Base-by-base conservation (phyloP, 2,888 invertebrate genomes). In the Neoascia interrupta region DNA sequence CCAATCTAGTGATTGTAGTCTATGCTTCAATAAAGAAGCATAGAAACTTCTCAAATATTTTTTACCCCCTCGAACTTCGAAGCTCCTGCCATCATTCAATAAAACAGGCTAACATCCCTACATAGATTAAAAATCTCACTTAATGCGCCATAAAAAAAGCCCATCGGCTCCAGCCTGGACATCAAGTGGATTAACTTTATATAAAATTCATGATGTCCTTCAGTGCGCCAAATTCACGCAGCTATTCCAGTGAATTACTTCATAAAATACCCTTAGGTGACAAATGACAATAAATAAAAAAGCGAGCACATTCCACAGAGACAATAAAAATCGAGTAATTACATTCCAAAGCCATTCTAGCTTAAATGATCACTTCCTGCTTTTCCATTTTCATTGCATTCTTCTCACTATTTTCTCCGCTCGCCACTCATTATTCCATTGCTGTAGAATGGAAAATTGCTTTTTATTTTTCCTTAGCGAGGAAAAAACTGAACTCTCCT, bases 241-340 rank as follows among this genome's bases (percentile, higher is more conserved):
- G 41, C 43, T 21, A 66, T 51, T 64, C 18, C 34, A 56, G 31
- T 49, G 26, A 60, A 60, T 43, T 51, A 37, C 31, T 39, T 16
- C 13, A 8, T 21, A 43, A 60, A 70, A 61, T 53, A 53, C 70
- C 61, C 45, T 61, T 61, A 53, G 37, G 70, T 61, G 70, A 45
- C 19, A 70, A 70, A 61, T 61, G 53, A 64, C 39, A 26, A 36
- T 11, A 36, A 13, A 11, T 8, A 58, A 43, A 31, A n/a, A 41
- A 39, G 28, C 39, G 47, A 63, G 39, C 64, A 58, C 70, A 54
- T 64, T 53, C 64, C 58, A 43, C 34, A 28, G 41, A 53, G 51
- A 64, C 76, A 58, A 76, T 76, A 64, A 64, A 70, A 76, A 53
- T 70, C 64, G 53, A 72, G 39, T 72, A 75, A 76, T 76, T 76